These are phyloP conservation scores for Brienomyrus brachyistius DNA, from an alignment of 2,113 vertebrate species.

Conservation along the genomic window DNA sequence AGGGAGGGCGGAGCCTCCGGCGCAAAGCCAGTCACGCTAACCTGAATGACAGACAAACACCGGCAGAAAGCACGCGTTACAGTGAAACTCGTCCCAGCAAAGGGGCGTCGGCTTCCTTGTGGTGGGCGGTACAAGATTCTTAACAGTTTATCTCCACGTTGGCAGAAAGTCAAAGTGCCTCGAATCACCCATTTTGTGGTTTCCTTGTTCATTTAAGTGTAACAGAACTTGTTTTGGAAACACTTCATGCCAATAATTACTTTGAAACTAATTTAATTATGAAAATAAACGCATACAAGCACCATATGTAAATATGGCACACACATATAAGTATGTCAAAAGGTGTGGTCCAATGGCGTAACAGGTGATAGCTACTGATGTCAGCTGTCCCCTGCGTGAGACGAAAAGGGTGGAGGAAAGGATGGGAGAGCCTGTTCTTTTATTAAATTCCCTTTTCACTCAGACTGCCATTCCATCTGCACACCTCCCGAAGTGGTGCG, in stretches of 20 bases:
- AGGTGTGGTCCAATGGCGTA: not conserved
- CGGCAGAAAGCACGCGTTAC: not conserved
- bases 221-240: not conserved
- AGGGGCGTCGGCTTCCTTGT: not conserved
- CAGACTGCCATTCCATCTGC: not conserved
- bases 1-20: constrained; percentile 25
- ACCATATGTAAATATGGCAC: not conserved
- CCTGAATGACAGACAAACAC: constrained; percentile 36
- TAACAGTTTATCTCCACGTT: not conserved
- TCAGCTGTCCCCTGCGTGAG: constrained; percentile 3
- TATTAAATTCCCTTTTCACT: not conserved
- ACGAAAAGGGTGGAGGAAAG: not conserved
- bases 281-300: not conserved
- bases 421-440: constrained; percentile 2
- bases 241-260: not conserved
- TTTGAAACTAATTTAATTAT: not conserved
- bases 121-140: not conserved
- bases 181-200: not conserved
- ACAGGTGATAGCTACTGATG: not conserved
- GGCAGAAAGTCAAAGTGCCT: not conserved
- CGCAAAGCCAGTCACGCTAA: constrained; percentile 40
- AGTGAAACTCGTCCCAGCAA: constrained; percentile 23
- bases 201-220: not conserved
- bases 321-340: constrained; percentile 25
- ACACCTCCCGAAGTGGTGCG: constrained; percentile 16